Evolutionary conservation across 2,888 invertebrate species (phyloP).

Genomic region (Tuberolachnus salignus): DNA sequence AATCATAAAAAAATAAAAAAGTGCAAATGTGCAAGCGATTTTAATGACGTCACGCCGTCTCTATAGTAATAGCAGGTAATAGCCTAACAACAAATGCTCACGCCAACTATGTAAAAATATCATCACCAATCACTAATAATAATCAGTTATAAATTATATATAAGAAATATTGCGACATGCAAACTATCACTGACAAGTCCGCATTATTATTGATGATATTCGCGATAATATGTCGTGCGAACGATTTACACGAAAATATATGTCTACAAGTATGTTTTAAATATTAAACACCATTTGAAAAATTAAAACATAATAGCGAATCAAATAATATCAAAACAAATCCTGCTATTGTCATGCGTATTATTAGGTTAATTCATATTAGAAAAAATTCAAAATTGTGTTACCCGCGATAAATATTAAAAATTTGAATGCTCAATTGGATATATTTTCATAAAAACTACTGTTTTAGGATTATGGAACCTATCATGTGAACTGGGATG

Average conservation of each 20-base stretch:
- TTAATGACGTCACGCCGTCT: background rate
- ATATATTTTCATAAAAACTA: too few species aligned
- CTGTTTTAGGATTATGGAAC: conserved; percentile 17
- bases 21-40: too few species aligned
- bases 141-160: background rate
- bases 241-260: background rate
- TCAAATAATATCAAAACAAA: too few species aligned
- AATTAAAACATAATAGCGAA: too few species aligned
- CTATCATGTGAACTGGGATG: conserved; percentile 17
- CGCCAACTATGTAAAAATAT: background rate
- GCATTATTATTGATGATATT: background rate
- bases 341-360: too few species aligned
- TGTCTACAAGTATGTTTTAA: background rate
- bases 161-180: background rate
- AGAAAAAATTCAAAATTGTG: too few species aligned
- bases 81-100: background rate
- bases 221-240: background rate
- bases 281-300: background rate
- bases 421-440: too few species aligned
- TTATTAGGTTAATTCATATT: too few species aligned
- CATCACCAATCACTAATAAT: background rate
- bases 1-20: too few species aligned
- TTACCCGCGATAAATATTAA: too few species aligned
- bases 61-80: background rate
- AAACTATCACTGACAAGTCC: background rate